Base-by-base conservation (phyloP, 2,797 vertebrate genomes). In the Pampus argenteus region DNA sequence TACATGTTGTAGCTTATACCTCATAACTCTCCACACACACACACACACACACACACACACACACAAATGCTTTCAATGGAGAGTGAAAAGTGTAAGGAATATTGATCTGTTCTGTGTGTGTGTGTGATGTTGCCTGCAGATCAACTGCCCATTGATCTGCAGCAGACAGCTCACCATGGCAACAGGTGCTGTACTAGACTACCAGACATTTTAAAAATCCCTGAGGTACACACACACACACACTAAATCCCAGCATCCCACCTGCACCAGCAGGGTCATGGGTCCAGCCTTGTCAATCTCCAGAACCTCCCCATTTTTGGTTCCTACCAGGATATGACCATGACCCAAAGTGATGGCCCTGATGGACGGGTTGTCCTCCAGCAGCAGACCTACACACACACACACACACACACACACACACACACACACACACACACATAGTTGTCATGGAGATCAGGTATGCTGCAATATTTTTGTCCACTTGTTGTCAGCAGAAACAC, bases 291-390 rank as follows among this genome's bases (percentile, higher is more conserved):
- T 99, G 90, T 98, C 97, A 0, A 99, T 97, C 92, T 99, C 97
- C 79, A 99, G 94, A 84, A 99, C 95, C 83, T 99, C 97, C 87
- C 97, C 97, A 20, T 99, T 99, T 89, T 97, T 98, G 47, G 97
- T 98, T 82, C 97, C 97, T 45, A 99, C 97, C 68, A 99, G 91
- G 82, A 99, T 98, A 89, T 97, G 97, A n/a, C 97, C 97, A 47
- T 99, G 97, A 48, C 97, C 97, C 82, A 99, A 89, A 62, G 95
- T 97, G 90, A 99, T 97, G 82, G 97, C 97, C 83, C 97, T 94
- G 81, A 99, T 96, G 36, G 97, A 98, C 13, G 97, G 97, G 85
- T 99, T 99, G 86, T 99, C 97, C 89, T 99, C 97, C 82, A 99
- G 91, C 61, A 99, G 94, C 49, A 99, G 92, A 36, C 97, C 97